Evolutionary conservation across 1,140 invertebrate species (phyloP).

Genomic region (Micrasema minimum): DNA sequence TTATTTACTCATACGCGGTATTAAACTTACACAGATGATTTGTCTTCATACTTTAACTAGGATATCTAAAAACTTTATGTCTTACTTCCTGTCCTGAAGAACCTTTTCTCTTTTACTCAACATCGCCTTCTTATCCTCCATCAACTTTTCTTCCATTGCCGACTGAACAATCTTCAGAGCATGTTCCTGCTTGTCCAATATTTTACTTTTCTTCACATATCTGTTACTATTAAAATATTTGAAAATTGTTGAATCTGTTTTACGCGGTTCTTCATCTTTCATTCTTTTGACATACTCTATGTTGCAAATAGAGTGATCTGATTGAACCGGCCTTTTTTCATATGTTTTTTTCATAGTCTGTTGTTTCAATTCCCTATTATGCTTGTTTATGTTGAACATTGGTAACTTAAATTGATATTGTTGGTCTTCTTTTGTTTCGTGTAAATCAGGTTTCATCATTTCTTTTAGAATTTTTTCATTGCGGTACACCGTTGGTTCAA

Average conservation of each 20-base stretch:
- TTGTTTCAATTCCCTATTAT: slow-evolving; percentile 8
- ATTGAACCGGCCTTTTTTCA: slow-evolving; percentile 19
- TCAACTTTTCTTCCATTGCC: slow-evolving; percentile 58
- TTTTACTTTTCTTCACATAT: slow-evolving; percentile 56
- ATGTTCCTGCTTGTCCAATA: slow-evolving; percentile 53
- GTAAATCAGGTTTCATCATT: background rate
- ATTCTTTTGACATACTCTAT: slow-evolving; percentile 26
- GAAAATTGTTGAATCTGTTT: slow-evolving; percentile 18
- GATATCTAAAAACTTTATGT: no score
- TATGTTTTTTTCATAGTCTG: slow-evolving; percentile 8
- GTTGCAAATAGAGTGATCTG: slow-evolving; percentile 34
- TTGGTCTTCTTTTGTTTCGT: background rate
- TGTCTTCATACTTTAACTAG: no score
- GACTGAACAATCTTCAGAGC: slow-evolving; percentile 58
- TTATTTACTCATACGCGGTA: no score
- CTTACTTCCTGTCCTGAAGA: slow-evolving; percentile 61
- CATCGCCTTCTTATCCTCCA: slow-evolving; percentile 61
- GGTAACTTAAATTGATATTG: slow-evolving; percentile 2
- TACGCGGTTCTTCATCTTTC: background rate
- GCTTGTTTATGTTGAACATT: slow-evolving; percentile 1
- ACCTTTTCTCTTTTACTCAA: slow-evolving; percentile 60
- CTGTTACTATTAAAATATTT: slow-evolving; percentile 59
- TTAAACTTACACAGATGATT: no score
- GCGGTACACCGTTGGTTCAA: slow-evolving; percentile 2
- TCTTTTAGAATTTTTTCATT: slow-evolving; percentile 5